phyloP scores from a whole-genome alignment of 2,888 invertebrate species.

The Cheilosia vernalis region DNA sequence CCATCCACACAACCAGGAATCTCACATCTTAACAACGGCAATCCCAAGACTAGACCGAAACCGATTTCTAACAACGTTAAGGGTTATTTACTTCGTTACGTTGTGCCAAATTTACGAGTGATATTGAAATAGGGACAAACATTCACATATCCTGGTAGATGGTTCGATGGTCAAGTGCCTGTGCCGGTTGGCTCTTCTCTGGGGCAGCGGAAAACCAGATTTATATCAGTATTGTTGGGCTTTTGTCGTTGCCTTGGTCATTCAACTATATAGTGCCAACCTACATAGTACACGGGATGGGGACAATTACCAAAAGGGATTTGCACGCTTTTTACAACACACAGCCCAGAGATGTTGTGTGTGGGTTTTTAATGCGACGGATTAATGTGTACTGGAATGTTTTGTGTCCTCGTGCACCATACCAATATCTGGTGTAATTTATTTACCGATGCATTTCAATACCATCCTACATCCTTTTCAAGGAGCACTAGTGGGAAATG shows the following conservation, averaged over 20 bases:
- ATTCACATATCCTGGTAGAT: conserved; percentile 22
- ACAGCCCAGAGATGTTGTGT: conserved; percentile 31
- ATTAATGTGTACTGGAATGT: conserved; percentile 31
- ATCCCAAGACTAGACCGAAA: conserved; percentile 26
- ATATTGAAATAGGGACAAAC: conserved; percentile 21
- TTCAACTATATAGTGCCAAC: conserved; percentile 16
- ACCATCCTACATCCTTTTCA: conserved; percentile 25
- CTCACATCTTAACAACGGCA: conserved; percentile 1
- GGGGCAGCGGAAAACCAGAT: conserved; percentile 41
- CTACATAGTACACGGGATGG: conserved; percentile 3
- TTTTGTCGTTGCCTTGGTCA: conserved; percentile 27
- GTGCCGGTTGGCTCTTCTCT: conserved; percentile 4
- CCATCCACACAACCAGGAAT: background rate
- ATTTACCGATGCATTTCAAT: conserved; percentile 29
- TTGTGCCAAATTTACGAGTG: conserved; percentile 48
- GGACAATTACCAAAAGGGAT: conserved; percentile 59
- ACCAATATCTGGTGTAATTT: background rate
- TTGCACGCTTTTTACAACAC: conserved; percentile 62
- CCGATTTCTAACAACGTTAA: conserved; percentile 14
- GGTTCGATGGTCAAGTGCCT: conserved; percentile 30
- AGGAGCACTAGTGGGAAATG: conserved; percentile 1
- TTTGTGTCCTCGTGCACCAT: background rate
- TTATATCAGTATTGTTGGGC: conserved; percentile 59
- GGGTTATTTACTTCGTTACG: conserved; percentile 37
- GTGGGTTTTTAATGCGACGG: conserved; percentile 55